Evolutionary conservation across 2,888 invertebrate species (phyloP).

Genomic region (Octodonta nipae): DNA sequence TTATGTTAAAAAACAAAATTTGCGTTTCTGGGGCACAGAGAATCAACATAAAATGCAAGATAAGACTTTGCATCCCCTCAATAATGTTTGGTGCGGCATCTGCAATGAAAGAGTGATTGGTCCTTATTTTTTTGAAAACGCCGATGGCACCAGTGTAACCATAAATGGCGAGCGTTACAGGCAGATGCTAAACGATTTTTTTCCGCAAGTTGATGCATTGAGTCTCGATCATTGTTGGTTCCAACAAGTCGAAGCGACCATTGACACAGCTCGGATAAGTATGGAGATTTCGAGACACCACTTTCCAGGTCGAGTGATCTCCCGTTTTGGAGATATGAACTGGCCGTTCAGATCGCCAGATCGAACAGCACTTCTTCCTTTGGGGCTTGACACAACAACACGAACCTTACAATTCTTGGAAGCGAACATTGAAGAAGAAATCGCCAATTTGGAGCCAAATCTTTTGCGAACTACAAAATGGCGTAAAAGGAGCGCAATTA

Average conservation of each 20-base stretch:
- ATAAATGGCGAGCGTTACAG: slow-evolving; percentile 3
- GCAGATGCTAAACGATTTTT: slow-evolving; percentile 3
- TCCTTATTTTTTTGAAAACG: slow-evolving; percentile 4
- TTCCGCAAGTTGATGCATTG: slow-evolving; percentile 4
- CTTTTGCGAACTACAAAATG: slow-evolving; percentile 8
- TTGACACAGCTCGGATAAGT: slow-evolving; percentile 1
- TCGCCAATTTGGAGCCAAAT: no score
- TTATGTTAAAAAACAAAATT: slow-evolving; percentile 3
- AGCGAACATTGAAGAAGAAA: no score
- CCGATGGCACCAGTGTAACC: slow-evolving; percentile 2
- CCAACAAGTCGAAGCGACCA: slow-evolving; percentile 4
- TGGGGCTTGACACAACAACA: no score
- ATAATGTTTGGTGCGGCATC: slow-evolving; percentile 2
- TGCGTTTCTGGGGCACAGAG: slow-evolving; percentile 4
- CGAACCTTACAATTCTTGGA: no score
- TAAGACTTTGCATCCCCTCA: slow-evolving; percentile 3
- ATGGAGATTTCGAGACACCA: background rate
- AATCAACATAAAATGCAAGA: slow-evolving; percentile 4
- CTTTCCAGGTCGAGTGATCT: background rate
- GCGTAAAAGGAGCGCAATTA: slow-evolving; percentile 13
- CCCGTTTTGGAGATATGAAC: slow-evolving; percentile 11
- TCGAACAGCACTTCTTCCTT: slow-evolving; percentile 10
- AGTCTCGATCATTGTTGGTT: slow-evolving; percentile 3
- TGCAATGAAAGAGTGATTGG: slow-evolving; percentile 2
- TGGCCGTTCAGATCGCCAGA: slow-evolving; percentile 15